Base-by-base conservation (phyloP, 2,888 invertebrate species). In the Monochamus alternatus region DNA sequence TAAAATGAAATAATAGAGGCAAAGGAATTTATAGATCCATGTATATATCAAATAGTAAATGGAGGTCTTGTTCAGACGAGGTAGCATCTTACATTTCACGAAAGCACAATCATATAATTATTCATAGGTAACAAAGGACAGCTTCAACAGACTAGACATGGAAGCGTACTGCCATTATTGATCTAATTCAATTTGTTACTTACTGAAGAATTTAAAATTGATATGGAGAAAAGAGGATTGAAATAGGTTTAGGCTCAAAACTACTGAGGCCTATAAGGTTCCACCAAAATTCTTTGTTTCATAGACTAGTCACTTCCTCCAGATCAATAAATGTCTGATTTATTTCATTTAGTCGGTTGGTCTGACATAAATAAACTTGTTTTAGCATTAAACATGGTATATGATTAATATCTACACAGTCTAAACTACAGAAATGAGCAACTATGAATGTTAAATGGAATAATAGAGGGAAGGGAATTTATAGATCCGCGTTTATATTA, bases 81-180 rank as follows among this genome's bases (percentile, higher is more conserved):
- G 44, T 60, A 32, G 69, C 69, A 59, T 69, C 69, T 69, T 69
- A 69, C 69, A 69, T 69, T 69, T 59, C 44, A 69, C 60, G 63
- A 74, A 74, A 74, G 62, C 74, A 74, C 64, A 68, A 74, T 69
- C 64, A 68, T 14, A 55, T 43, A 68, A 74, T 74, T 74, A 74
- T 74, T 74, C 74, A 74, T 74, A 74, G 58, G 63, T 68, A n/a
- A 62, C 64, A 58, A 69, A 63, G 64, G 69, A 81, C 79, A 84
- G 82, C 83, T 81, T 81, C 83, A 82, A 84, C 83, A 81, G 82
- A 83, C 83, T 22, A 22, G 22, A 22, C 22, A 1, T 55, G 55
- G 55, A 55, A 14, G 55, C 55, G 55, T 55, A 55, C n/a, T 55
- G 55, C n/a, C 22, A 8, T 22, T 12, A 55, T 22, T 22, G 22